Conservation (phyloP, 2,888 invertebrate species). For the Apocheima hispidaria region DNA sequence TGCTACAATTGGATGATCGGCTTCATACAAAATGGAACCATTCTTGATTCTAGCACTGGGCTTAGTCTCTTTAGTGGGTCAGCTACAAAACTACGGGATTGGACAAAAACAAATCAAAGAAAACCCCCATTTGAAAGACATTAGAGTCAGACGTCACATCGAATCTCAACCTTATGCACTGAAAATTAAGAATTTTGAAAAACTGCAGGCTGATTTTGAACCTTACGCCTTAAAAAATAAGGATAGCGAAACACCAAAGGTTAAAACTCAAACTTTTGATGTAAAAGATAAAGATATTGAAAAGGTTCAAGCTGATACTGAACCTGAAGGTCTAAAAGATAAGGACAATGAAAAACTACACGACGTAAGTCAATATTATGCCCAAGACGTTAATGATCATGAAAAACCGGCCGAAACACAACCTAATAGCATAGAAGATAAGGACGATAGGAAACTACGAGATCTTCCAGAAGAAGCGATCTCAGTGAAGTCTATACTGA, state of each 20-base stretch:
- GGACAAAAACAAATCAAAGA: slow-evolving; percentile 42
- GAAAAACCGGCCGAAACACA: not conserved
- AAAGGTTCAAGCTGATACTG: not conserved
- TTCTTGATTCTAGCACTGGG: slow-evolving; percentile 32
- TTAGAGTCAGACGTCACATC: slow-evolving; percentile 50
- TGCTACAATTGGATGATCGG: not conserved
- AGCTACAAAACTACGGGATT: slow-evolving; percentile 55
- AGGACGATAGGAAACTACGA: not conserved
- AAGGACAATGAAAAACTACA: not conserved
- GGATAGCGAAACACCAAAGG: not conserved
- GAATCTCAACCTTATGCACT: not conserved
- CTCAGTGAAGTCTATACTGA: slow-evolving; percentile 17
- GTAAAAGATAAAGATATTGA: not conserved
- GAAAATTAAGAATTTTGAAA: not conserved
- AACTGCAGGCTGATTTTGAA: not conserved
- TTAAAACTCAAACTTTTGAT: not conserved
- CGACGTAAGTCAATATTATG: not conserved
- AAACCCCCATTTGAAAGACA: slow-evolving; percentile 46
- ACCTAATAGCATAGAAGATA: not conserved
- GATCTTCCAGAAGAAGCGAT: not conserved
- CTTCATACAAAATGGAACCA: slow-evolving; percentile 19
- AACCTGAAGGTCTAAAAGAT: not conserved
- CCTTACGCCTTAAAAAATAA: not conserved
- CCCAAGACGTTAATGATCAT: not conserved
- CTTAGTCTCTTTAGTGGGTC: slow-evolving; percentile 50